Base-by-base conservation (phyloP, 1,140 invertebrate species). In the Meloidogyne chitwoodi region DNA sequence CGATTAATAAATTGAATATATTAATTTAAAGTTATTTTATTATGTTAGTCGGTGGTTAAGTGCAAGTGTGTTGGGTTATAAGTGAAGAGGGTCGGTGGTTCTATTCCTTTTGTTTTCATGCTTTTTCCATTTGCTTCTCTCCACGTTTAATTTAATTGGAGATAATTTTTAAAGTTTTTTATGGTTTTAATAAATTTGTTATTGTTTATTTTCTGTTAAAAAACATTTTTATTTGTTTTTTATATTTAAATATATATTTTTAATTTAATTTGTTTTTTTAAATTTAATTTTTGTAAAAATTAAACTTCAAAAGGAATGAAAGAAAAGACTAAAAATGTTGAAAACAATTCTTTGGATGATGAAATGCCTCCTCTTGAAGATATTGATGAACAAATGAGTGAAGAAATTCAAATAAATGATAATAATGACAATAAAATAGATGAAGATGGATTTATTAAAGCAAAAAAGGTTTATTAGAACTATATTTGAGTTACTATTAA, bases 301-400 rank as follows among this genome's bases (percentile, higher is more conserved):
- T 41, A 68, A 74, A 64, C 38, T 77, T 34, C 70, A 63, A 41
- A 62, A 16, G 8, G 22, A 14, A 8, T 14, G 26, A 71, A 61
- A 64, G 70, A 56, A 27, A 66, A 81, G n/a, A n/a, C n/a, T n/a
- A 66, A 80, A 31, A 79, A 71, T 44, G 82, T 67, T 29, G 72
- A 79, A 38, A 75, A 81, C 16, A 19, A 44, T 16, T 11, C 63
- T 62, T 71, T 63, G 34, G 77, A 83, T 29, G 73, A 78, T 19
- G 83, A 81, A 22, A 83, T 85, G 84, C 83, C 84, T 29, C 80
- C 83, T 14, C 80, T 85, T 27, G 74, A 83, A 24, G 78, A 86
- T 27, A 77, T 84, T 72, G 75, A 79, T 31, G 83, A 84, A 41
- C 63, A 31, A 31, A 22, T 73, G 44, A 14, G 1, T 14, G 56